phyloP scores from a whole-genome alignment of 2,888 invertebrate species.

The Oxyteleia sp. region DNA sequence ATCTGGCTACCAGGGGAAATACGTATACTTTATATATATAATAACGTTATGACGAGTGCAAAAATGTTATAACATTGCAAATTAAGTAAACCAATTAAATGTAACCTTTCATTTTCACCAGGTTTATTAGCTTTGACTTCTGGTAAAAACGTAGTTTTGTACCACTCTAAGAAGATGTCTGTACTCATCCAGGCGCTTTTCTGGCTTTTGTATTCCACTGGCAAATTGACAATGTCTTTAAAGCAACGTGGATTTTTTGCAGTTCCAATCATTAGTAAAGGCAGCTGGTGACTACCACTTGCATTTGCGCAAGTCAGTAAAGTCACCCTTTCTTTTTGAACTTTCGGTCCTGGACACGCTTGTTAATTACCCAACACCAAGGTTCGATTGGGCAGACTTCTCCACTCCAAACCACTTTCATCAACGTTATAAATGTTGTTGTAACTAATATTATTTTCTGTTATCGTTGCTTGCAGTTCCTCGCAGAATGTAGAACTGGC shows the following conservation, averaged over 20 bases:
- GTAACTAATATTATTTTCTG: not conserved
- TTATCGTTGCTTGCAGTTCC: not conserved
- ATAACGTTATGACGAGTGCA: too few relatives aligned
- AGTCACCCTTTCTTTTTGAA: conserved; percentile 77
- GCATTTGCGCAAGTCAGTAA: conserved; percentile 78
- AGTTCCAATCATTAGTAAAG: conserved; percentile 78
- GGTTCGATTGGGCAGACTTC: conserved; percentile 72
- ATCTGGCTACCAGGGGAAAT: too few relatives aligned
- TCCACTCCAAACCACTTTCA: conserved; percentile 76
- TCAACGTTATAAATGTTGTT: conserved; percentile 76
- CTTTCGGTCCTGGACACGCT: conserved; percentile 74
- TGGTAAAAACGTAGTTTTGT: conserved; percentile 74
- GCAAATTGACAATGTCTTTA: conserved; percentile 70
- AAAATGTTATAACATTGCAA: too few relatives aligned
- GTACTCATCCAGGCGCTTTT: too few relatives aligned
- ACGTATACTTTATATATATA: too few relatives aligned
- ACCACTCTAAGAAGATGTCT: too few relatives aligned
- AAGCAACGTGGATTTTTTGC: conserved; percentile 78
- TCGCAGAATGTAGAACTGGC: not conserved
- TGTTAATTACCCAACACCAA: conserved; percentile 64
- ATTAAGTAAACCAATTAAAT: too few relatives aligned
- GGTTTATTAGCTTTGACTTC: conserved; percentile 54
- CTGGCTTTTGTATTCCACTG: conserved; percentile 69
- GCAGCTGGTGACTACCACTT: conserved; percentile 77
- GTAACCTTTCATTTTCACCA: conserved; percentile 52